These are phyloP conservation scores for Meteorus colon DNA, from an alignment of 2,888 invertebrate genomes.

Conservation along the genomic window DNA sequence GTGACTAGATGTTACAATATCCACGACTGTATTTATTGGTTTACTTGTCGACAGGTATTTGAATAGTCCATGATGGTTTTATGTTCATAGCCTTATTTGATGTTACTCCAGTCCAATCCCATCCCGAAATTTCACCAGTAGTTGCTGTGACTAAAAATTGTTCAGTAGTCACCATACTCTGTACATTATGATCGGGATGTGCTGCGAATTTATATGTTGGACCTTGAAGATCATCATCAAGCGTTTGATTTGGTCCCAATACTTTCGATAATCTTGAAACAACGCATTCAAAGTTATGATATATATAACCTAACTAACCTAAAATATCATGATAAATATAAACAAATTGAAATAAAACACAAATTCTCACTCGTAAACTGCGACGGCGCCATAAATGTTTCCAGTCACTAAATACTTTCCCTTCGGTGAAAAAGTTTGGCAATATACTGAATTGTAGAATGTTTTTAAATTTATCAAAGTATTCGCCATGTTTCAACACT, in stretches of 20 bases:
- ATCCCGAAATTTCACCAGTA: slow-evolving; percentile 84
- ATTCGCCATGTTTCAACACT: slow-evolving; percentile 4
- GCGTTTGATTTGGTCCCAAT: slow-evolving; percentile 76
- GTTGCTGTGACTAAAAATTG: slow-evolving; percentile 84
- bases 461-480: slow-evolving; percentile 72
- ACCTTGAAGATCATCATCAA: slow-evolving; percentile 76
- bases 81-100: slow-evolving; percentile 77
- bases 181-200: slow-evolving; percentile 80
- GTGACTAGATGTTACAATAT: neutral
- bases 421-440: slow-evolving; percentile 88
- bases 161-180: slow-evolving; percentile 80
- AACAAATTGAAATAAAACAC: slow-evolving; percentile 36
- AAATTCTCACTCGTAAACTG: slow-evolving; percentile 84
- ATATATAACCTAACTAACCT: slow-evolving; percentile 18
- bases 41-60: slow-evolving; percentile 77
- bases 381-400: slow-evolving; percentile 89
- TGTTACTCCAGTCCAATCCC: slow-evolving; percentile 83
- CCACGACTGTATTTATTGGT: slow-evolving; percentile 15
- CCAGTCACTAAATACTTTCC: slow-evolving; percentile 88
- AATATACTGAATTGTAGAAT: slow-evolving; percentile 86
- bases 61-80: slow-evolving; percentile 80
- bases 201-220: slow-evolving; percentile 79
- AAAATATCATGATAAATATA: neutral
- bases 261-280: slow-evolving; percentile 78
- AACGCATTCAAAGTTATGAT: slow-evolving; percentile 41